Conservation (phyloP, 2,797 vertebrate species). For the Enteromius afrohamiltoni region DNA sequence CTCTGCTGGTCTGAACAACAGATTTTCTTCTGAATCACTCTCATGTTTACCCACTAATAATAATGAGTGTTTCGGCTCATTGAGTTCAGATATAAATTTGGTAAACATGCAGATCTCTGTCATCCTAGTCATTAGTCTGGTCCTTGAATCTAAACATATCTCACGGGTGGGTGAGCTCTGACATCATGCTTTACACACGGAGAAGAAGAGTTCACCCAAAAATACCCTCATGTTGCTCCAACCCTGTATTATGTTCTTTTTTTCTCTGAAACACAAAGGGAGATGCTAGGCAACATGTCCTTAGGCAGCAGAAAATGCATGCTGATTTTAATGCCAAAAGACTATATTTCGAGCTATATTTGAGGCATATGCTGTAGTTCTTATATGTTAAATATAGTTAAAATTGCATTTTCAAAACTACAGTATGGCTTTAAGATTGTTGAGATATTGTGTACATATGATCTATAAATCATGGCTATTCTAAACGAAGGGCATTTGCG, state of each 20-base stretch:
- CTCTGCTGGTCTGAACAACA: neutral
- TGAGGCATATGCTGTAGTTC: neutral
- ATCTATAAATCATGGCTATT: neutral
- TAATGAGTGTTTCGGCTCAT: slow-evolving; percentile 3
- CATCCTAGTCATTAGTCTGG: slow-evolving; percentile 15
- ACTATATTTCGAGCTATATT: neutral
- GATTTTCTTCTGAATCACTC: neutral
- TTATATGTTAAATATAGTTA: neutral
- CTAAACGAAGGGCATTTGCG: neutral
- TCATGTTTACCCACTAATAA: neutral
- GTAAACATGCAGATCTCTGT: slow-evolving; percentile 28
- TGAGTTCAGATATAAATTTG: slow-evolving; percentile 11
- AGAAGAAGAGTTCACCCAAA: slow-evolving; percentile 6
- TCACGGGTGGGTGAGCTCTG: slow-evolving; percentile 15
- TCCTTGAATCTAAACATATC: slow-evolving; percentile 15
- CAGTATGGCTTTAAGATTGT: neutral
- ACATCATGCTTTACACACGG: neutral
- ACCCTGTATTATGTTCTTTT: neutral
- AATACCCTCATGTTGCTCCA: neutral
- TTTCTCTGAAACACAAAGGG: slow-evolving; percentile 1
- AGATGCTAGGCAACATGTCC: neutral
- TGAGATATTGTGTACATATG: neutral
- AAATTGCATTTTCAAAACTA: neutral
- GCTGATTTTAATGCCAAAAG: neutral
- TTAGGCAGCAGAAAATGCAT: neutral